Evolutionary conservation across 2,888 invertebrate species (phyloP).

Genomic region (Tipula unca): DNA sequence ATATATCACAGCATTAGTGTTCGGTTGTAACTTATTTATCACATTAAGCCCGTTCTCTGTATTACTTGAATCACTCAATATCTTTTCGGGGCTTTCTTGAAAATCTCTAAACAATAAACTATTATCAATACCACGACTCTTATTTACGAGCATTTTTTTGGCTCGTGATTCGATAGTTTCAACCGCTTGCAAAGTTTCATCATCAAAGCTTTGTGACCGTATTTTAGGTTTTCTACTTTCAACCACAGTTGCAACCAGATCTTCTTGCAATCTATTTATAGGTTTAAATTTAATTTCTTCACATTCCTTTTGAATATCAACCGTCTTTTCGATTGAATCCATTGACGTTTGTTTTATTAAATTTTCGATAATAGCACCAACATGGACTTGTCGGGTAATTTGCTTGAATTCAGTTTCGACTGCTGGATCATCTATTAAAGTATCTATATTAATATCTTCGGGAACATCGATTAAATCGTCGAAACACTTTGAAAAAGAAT

Average conservation of each 20-base stretch:
- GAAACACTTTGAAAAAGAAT: neutral
- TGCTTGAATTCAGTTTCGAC: neutral
- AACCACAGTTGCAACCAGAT: neutral
- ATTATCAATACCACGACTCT: neutral
- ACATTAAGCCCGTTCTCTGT: neutral
- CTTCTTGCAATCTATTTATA: neutral
- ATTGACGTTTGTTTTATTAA: neutral
- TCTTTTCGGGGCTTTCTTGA: slow-evolving; percentile 20
- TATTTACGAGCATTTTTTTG: neutral
- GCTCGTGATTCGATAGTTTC: neutral
- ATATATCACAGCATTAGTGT: neutral
- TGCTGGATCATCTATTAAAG: slow-evolving; percentile 18
- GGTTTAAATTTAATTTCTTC: neutral
- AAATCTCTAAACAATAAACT: slow-evolving; percentile 20
- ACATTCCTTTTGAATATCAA: neutral
- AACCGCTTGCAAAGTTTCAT: neutral
- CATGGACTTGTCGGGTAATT: neutral
- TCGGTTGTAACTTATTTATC: neutral
- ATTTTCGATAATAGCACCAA: neutral
- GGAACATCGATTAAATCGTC: neutral
- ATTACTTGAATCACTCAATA: slow-evolving; percentile 9
- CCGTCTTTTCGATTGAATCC: neutral
- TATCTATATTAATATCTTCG: neutral
- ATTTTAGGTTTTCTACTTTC: neutral
- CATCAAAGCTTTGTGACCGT: neutral